These are phyloP conservation scores for Protonibea diacanthus DNA, from an alignment of 2,797 vertebrate genomes.

Conservation along the genomic window DNA sequence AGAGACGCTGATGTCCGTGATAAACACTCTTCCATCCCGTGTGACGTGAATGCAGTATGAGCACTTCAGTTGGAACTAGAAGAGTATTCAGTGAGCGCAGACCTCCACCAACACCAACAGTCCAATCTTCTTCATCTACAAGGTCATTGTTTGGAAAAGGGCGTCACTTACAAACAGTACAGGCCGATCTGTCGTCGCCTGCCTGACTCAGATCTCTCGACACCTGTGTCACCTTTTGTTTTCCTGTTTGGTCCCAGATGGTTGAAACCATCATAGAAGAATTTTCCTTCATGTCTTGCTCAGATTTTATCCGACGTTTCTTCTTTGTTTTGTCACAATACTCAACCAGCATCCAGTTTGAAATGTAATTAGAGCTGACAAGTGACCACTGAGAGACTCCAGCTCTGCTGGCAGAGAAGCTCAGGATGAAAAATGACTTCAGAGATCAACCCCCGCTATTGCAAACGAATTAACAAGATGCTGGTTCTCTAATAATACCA, in stretches of 20 bases:
- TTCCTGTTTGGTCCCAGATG: background rate
- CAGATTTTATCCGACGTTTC: background rate
- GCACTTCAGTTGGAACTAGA: no score
- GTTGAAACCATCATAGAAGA: background rate
- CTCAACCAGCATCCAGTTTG: background rate
- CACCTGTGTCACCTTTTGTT: constrained; percentile 28
- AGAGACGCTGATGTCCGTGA: no score
- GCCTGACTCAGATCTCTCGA: background rate
- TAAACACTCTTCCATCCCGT: no score
- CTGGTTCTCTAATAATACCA: background rate
- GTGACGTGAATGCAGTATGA: no score
- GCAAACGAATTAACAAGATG: background rate
- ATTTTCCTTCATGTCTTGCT: background rate
- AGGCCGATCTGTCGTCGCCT: background rate
- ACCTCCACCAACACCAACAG: no score
- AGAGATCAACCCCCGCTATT: background rate
- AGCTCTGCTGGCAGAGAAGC: background rate
- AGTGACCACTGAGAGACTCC: background rate
- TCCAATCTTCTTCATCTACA: no score
- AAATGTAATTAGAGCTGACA: background rate
- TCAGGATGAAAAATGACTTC: background rate
- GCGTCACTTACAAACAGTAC: no score
- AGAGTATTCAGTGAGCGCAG: no score
- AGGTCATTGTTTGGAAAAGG: no score
- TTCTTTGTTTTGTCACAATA: background rate